Evolutionary conservation across 1,140 invertebrate genomes (phyloP).

Genomic region (Pseudomyrmex gracilis): DNA sequence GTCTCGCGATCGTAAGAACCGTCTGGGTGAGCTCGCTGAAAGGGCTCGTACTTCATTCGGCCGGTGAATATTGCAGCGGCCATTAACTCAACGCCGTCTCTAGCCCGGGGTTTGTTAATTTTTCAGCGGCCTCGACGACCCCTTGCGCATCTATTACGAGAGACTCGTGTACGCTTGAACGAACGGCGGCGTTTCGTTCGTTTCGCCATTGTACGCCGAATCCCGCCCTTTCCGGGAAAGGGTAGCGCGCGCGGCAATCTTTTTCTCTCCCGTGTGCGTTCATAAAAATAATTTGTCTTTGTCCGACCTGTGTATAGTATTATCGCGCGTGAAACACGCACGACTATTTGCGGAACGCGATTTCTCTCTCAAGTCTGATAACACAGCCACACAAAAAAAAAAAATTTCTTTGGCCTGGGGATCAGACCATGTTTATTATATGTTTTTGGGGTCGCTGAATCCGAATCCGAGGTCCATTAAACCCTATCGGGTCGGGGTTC

Average conservation of each 20-base stretch:
- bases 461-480: no score
- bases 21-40: constrained; percentile 22
- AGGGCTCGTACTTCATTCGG: constrained; percentile 43
- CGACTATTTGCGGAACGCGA: constrained; percentile 34
- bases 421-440: no score
- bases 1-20: constrained; percentile 22
- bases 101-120: constrained; percentile 64
- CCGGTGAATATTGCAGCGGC: constrained; percentile 70
- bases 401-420: no score
- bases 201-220: constrained; percentile 16
- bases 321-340: background rate
- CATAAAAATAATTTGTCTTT: constrained; percentile 59
- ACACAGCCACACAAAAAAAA: no score
- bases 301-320: background rate
- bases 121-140: constrained; percentile 49
- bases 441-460: no score
- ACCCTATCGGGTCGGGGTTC: no score
- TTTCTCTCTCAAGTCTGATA: background rate
- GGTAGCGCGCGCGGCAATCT: background rate
- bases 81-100: constrained; percentile 56
- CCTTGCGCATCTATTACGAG: constrained; percentile 12
- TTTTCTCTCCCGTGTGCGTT: background rate
- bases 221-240: background rate
- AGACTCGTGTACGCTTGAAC: background rate
- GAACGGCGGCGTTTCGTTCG: constrained; percentile 35